Evolutionary conservation across 2,797 vertebrate species (phyloP), one percentile per base, ranked within the genome.

Genomic region (Buphagus erythrorhynchus): DNA sequence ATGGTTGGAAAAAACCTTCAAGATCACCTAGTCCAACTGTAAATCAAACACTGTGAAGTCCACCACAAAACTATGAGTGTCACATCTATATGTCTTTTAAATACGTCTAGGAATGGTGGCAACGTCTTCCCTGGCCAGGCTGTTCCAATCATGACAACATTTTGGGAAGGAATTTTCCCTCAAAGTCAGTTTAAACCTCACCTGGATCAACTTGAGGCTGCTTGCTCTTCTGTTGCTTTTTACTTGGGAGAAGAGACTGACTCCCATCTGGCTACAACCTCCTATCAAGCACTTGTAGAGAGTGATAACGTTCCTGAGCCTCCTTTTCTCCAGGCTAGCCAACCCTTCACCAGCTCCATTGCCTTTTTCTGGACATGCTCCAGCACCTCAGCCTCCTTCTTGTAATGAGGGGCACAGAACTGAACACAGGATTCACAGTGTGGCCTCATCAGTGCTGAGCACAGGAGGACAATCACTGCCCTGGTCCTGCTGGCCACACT

Each of bases 391-490:
- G 1, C 22, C 11, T 25, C 31, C 4, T 36, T 17, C 29, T 4
- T 69, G 26, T 9, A 35, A 6, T 21, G 31, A 72, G 8, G 5
- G 6, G 4, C 11, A 15, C 5, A 45, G 33, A 72, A 57, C 21
- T 52, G 24, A 3, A 16, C 6, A 5, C 10, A 38, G 9, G 3
- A 28, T 11, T 45, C 0, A 1, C 36, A 20, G 4, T 42, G 40
- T 0, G 1, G 16, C 21, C 28, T 46, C 43, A 29, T 3, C 26
- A 43, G 24, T 12, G 58, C 54, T 0, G 0, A 28, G 15, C 1
- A 31, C 8, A 61, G 28, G 1, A 4, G 24, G 5, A 38, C 1
- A 5, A 13, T 21, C 20, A 0, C 33, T 36, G 3, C 10, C 3
- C 8, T 29, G 8, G 0, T 42, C 21, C 54, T 80, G 24, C 8